Conservation (phyloP, 2,113 vertebrate species). For the Paradoxurus hermaphroditus region DNA sequence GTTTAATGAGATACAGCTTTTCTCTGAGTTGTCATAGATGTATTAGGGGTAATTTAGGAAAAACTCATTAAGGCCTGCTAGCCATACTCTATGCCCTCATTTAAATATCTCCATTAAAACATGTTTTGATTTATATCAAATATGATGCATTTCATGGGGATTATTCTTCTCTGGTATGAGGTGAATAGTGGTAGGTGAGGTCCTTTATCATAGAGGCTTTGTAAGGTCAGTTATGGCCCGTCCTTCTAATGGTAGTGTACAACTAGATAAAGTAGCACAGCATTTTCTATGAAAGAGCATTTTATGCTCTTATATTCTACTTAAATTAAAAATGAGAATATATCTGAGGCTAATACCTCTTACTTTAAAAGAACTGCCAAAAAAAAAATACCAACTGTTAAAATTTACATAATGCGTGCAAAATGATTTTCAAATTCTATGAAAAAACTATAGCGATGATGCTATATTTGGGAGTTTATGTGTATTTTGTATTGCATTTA, state of each 20-base stretch:
- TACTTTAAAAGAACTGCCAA: conserved; percentile 1
- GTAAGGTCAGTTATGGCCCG: background rate
- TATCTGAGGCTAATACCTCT: background rate
- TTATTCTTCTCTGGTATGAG: background rate
- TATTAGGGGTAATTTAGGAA: background rate
- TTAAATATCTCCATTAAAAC: background rate
- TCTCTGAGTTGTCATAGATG: background rate
- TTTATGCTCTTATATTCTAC: conserved; percentile 10
- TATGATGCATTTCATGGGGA: background rate
- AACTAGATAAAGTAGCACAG: background rate
- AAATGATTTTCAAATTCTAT: background rate
- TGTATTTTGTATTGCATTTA: background rate
- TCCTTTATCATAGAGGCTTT: background rate
- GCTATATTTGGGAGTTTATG: background rate
- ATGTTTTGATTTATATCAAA: background rate
- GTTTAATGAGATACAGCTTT: background rate
- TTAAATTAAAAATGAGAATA: conserved; percentile 1
- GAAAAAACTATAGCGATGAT: background rate
- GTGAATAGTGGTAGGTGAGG: background rate
- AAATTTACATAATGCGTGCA: background rate
- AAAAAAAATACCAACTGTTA: background rate
- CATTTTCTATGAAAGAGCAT: background rate
- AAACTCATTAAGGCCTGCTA: background rate
- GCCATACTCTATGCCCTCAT: background rate
- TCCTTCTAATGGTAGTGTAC: background rate